Conservation (phyloP, 92 coral and sea anemone species). For the Zoanthus gigantus region DNA sequence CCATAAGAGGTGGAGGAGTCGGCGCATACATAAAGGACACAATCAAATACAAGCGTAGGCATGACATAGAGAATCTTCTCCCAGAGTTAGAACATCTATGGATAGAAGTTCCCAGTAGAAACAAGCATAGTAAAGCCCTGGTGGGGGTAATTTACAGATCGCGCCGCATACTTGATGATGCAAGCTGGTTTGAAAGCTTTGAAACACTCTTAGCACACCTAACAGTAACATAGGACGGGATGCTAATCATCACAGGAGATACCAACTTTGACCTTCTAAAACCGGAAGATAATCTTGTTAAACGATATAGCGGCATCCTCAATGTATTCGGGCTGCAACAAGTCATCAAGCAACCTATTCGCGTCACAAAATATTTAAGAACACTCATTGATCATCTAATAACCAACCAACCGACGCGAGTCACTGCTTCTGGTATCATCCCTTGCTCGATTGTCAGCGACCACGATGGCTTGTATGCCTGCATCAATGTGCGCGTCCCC, state of each 20-base stretch:
- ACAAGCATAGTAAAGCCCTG: slow-evolving; percentile 28
- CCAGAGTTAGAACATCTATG: slow-evolving; percentile 35
- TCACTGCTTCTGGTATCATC: neutral
- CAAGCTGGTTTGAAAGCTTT: neutral
- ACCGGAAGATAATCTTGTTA: slow-evolving; percentile 27
- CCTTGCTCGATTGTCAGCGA: slow-evolving; percentile 72
- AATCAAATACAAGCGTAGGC: too few species aligned
- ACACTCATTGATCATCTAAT: slow-evolving; percentile 30
- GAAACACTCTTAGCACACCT: slow-evolving; percentile 36
- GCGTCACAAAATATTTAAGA: slow-evolving; percentile 3
- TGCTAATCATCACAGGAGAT: slow-evolving; percentile 24
- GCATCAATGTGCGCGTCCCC: slow-evolving; percentile 63
- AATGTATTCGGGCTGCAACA: slow-evolving; percentile 22
- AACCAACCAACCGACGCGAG: neutral
- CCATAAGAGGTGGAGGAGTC: slow-evolving; percentile 37
- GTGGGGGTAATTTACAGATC: slow-evolving; percentile 30
- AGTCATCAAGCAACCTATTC: neutral
- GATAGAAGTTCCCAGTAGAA: slow-evolving; percentile 33
- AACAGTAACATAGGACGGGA: slow-evolving; percentile 41
- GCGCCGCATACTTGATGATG: neutral
- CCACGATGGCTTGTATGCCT: slow-evolving; percentile 58
- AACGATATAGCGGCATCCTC: slow-evolving; percentile 24
- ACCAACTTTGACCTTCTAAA: slow-evolving; percentile 1
- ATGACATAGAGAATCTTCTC: neutral
- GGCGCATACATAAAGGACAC: slow-evolving; percentile 13